Conservation (phyloP, 2,888 invertebrate species). For the Drosophila lutescens region DNA sequence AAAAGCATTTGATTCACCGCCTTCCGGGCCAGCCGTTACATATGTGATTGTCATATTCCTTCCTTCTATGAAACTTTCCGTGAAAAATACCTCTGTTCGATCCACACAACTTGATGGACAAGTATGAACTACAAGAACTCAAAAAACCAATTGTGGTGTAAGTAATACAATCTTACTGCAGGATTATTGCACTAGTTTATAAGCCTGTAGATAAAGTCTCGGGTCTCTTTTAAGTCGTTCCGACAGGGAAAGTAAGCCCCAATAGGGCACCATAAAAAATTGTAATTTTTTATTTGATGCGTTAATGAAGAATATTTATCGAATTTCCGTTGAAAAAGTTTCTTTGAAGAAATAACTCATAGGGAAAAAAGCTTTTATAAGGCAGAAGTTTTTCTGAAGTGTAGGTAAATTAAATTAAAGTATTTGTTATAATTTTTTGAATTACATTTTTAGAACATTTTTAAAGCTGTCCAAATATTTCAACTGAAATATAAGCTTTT, state of each 20-base stretch:
- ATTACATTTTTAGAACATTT: too few species aligned
- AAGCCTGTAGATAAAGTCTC: constrained; percentile 16
- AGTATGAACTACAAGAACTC: constrained; percentile 9
- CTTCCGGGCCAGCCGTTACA: constrained; percentile 4
- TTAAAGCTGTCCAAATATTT: too few species aligned
- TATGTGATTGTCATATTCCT: constrained; percentile 24
- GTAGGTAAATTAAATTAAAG: too few species aligned
- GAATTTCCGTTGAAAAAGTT: background rate
- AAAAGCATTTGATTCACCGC: background rate
- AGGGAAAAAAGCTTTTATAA: too few species aligned
- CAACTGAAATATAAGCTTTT: too few species aligned
- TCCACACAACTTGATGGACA: constrained; percentile 9
- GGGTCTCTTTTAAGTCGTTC: background rate
- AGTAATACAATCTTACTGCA: constrained; percentile 7
- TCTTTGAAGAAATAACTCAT: background rate
- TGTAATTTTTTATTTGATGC: background rate
- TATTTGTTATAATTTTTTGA: too few species aligned
- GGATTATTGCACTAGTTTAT: constrained; percentile 2
- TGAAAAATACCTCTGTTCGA: background rate
- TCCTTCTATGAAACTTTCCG: background rate
- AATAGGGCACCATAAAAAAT: constrained; percentile 14
- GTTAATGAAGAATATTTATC: background rate
- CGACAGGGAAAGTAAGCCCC: constrained; percentile 32
- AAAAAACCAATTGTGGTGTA: constrained; percentile 10
- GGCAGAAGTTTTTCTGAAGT: too few species aligned